A percentile compares a stretch with the other conserved stretches of the same genome.
Conservation (phyloP, 1,140 invertebrate species). For the Cydia strobilella region DNA sequence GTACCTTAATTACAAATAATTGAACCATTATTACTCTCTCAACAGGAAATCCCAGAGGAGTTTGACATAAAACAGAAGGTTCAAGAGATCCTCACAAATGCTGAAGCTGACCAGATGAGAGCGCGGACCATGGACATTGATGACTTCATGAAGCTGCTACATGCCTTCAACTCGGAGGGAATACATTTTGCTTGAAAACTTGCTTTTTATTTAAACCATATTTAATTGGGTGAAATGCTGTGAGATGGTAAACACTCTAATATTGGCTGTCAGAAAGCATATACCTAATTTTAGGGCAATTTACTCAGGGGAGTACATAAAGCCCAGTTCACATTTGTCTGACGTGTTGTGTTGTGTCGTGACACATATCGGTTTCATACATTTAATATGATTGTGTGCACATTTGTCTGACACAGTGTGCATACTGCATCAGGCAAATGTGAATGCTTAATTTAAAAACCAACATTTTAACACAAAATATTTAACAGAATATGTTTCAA, state of each 20-base stretch:
- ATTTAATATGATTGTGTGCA: too few relatives aligned
- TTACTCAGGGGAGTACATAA: too few relatives aligned
- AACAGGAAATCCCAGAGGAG: slow-evolving; percentile 87
- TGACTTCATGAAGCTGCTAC: slow-evolving; percentile 94
- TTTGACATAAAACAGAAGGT: slow-evolving; percentile 94
- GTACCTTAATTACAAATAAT: too few relatives aligned
- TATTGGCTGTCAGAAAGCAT: background rate
- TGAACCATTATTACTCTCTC: slow-evolving; percentile 46
- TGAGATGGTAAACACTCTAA: background rate
- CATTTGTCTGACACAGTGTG: too few relatives aligned
- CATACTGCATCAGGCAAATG: too few relatives aligned
- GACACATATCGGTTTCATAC: too few relatives aligned
- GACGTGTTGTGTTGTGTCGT: too few relatives aligned
- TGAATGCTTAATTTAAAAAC: too few relatives aligned
- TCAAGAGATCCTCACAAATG: slow-evolving; percentile 85
- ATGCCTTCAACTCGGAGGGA: slow-evolving; percentile 93
- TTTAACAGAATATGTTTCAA: too few relatives aligned
- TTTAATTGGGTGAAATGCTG: background rate
- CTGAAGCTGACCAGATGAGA: slow-evolving; percentile 87
- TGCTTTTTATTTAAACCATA: background rate
- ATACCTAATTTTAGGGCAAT: background rate
- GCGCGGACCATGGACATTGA: slow-evolving; percentile 97
- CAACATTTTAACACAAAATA: too few relatives aligned
- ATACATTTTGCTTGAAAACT: slow-evolving; percentile 88
- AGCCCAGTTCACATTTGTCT: too few relatives aligned